Base-by-base conservation (phyloP, 2,113 vertebrate species). In the Cyrtonyx montezumae region DNA sequence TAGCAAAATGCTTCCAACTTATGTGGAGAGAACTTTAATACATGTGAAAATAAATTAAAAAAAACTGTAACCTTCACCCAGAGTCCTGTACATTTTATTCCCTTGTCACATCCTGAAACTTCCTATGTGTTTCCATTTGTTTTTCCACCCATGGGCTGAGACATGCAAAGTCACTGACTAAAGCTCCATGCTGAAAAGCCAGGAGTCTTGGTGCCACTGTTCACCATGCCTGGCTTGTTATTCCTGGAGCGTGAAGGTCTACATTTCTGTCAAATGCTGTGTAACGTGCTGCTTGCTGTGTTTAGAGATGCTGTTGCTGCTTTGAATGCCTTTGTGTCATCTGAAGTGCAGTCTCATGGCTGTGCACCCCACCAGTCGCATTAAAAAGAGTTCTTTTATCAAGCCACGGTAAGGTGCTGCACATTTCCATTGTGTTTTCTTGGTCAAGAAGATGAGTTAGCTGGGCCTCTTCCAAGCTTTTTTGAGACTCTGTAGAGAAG, bases 251-350 rank as follows among this genome's bases (percentile, higher is more conserved):
- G 0, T 30, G 74, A 58, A 12, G 55, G 2, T 42, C 61, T 8
- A 0, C 0, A 0, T 20, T 49, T 46, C 42, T 63, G 34, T 74
- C 37, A 43, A 1, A 2, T 0, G 0, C 17, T 61, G 49, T 30
- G 46, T 40, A 42, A 25, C 4, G 0, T 21, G 34, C 58, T n/a
- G 30, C 43, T 59, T 69, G 45, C 48, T 1, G 0, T 34, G 17
- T 53, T 53, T 36, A 37, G 55, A 1, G 2, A 28, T 11, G 17
- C 40, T 0, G 3, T 48, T 0, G 3, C 11, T 36, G 14, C 26
- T 70, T 66, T 0, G 0, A 8, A 4, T 46, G 49, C 19, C 26
- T 0, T 0, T 56, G 25, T 18, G 25, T 42, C 0, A 0, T 17
- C 22, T 7, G 1, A 28, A 68, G 37, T 1, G 0, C 68, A 49